Evolutionary conservation across 2,888 invertebrate genomes (phyloP), one percentile per base, ranked within the genome.

Genomic region (Oscheius onirici): DNA sequence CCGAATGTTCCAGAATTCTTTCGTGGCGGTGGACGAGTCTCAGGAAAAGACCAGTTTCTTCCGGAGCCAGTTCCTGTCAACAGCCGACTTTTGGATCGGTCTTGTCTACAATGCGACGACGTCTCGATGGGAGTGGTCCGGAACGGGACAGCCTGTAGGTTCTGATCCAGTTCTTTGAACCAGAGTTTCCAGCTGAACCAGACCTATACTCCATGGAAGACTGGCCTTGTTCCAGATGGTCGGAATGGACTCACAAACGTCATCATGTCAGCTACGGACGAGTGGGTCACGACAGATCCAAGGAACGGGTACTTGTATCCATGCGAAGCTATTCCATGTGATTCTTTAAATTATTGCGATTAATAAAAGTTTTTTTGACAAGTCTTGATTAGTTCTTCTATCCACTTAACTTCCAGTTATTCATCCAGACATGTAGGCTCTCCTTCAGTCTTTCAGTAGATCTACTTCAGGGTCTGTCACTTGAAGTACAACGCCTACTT

Each of bases 391-490:
- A 40, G 17, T n/a, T 58, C 34, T 17, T 58, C 22, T 58, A 2
- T 17, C 3, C 17, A 52, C 5, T 15, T 3, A 3, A 5, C 17
- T 17, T 52, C 17, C 13, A 11, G 13, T 1, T 24, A 3, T 8
- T 52, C 24, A 20, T 6, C 11, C 44, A n/a, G 26, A 57, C 0
- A 57, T 34, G 11, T 13, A 17, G 3, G n/a, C 22, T 58, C 43
- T 43, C 22, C 20, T 11, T 10, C 20, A 10, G 1, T 49, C 17
- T 46, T 3, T 49, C 49, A 17, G 10, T 22, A 17, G 15, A 10
- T 49, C 49, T 22, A 49, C 49, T 43, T 73, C 68, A 15, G 58
- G 40, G 11, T 60, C 63, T 46, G 55, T 46, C 44, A 69, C 65
- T 46, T 65, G 63, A 43, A 58, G 43, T 1, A 63, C 28, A 24